Conservation (phyloP, 1,140 invertebrate genomes). For the Dinoponera quadriceps region DNA sequence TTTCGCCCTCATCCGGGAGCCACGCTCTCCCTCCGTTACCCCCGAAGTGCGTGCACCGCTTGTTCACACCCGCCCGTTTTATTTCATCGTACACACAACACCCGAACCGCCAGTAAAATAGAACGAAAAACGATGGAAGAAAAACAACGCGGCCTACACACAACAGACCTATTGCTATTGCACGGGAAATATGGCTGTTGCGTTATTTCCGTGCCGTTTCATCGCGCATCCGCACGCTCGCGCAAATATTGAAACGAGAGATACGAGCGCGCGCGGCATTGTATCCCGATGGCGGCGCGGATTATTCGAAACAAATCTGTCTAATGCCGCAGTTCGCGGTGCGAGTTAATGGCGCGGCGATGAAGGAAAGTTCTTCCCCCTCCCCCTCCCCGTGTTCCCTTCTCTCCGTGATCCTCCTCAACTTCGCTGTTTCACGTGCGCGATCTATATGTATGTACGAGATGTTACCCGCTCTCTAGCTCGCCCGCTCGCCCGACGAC, state of each 20-base stretch:
- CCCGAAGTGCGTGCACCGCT: too few relatives aligned
- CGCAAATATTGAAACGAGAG: slow-evolving; percentile 9
- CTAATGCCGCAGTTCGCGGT: neutral
- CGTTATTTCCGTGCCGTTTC: slow-evolving; percentile 2
- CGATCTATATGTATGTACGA: too few relatives aligned
- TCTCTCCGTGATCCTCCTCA: too few relatives aligned
- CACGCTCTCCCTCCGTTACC: too few relatives aligned
- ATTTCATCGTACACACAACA: neutral
- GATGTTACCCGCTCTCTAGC: too few relatives aligned
- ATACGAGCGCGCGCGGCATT: neutral
- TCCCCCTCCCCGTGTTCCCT: too few relatives aligned
- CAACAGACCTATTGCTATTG: neutral
- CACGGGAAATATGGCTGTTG: slow-evolving; percentile 1
- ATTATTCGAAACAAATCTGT: slow-evolving; percentile 22
- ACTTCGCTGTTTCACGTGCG: neutral
- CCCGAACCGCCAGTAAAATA: too few relatives aligned
- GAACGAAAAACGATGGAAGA: too few relatives aligned
- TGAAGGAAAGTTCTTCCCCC: neutral
- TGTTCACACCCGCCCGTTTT: neutral
- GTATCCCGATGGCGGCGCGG: neutral
- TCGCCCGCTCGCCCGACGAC: too few relatives aligned
- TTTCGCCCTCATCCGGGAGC: too few relatives aligned
- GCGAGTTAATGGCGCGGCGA: neutral
- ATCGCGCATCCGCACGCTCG: slow-evolving; percentile 19
- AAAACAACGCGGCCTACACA: neutral